Evolutionary conservation across 2,797 vertebrate genomes (phyloP).

Genomic region (Toxotes lorentzi): DNA sequence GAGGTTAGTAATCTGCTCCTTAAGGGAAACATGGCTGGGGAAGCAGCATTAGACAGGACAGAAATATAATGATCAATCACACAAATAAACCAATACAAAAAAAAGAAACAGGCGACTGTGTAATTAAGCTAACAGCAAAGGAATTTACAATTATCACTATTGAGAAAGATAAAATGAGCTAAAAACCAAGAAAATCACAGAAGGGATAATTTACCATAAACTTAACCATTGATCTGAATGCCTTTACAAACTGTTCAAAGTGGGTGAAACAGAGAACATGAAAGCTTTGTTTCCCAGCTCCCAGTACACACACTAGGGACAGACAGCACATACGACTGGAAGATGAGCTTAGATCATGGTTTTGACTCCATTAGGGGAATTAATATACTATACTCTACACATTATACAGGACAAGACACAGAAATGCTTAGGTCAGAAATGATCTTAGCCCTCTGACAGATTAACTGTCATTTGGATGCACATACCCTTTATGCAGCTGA

Average conservation of each 20-base stretch:
- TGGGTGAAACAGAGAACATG: background rate
- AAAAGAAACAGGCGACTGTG: background rate
- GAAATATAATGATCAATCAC: too few relatives aligned
- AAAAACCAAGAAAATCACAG: background rate
- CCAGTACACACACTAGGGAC: background rate
- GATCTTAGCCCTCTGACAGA: constrained; percentile 40
- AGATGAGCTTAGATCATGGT: constrained; percentile 2
- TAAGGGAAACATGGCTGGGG: background rate
- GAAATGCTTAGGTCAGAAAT: constrained; percentile 41
- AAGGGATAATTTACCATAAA: background rate
- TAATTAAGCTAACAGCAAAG: background rate
- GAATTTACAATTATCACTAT: background rate
- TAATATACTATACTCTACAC: constrained; percentile 12
- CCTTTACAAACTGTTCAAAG: background rate
- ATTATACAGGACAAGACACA: constrained; percentile 23
- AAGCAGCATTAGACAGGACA: background rate
- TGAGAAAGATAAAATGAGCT: background rate
- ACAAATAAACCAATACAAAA: background rate
- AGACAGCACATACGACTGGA: background rate
- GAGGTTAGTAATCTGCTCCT: background rate
- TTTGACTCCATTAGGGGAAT: constrained; percentile 33
- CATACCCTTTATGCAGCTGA: constrained; percentile 56
- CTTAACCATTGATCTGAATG: background rate
- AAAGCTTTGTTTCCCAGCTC: background rate
- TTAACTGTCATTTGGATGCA: constrained; percentile 57